A percentile compares a stretch with the other conserved stretches of the same genome.
These are phyloP conservation scores for Peromyscus eremicus DNA, from an alignment of 2,797 vertebrate species.

Conservation along the genomic window DNA sequence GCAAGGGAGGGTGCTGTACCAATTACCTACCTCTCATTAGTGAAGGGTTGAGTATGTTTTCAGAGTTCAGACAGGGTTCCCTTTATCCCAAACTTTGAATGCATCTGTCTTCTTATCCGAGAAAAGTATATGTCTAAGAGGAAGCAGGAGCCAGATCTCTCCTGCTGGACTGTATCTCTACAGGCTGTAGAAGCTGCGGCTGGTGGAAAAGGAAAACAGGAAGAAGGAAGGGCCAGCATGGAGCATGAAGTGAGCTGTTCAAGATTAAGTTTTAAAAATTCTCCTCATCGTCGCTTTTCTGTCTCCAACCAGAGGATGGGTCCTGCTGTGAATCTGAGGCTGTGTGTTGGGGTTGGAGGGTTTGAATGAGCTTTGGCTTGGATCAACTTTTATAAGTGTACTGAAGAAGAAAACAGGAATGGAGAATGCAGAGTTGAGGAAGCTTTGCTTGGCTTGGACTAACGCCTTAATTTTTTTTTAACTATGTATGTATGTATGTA, in stretches of 20 bases:
- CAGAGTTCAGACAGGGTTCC: slow-evolving; percentile 35
- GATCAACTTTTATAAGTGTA: not conserved
- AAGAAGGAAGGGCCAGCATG: not conserved
- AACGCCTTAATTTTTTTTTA: not conserved
- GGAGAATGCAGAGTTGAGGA: not conserved
- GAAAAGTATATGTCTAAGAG: slow-evolving; percentile 34
- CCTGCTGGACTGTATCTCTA: not conserved
- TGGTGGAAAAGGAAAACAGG: not conserved
- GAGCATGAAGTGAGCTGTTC: not conserved
- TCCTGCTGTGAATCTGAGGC: not conserved
- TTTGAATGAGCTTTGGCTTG: not conserved
- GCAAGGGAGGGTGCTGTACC: not conserved
- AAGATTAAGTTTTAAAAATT: not conserved
- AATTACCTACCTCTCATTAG: slow-evolving; percentile 8
- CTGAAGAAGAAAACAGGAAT: not conserved
- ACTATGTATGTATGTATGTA: not conserved
- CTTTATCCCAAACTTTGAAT: not conserved
- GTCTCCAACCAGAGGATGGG: not conserved
- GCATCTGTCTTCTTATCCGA: slow-evolving; percentile 16
- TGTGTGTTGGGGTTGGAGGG: not conserved
- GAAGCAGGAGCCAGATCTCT: not conserved
- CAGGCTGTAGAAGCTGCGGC: not conserved
- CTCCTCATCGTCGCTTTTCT: not conserved
- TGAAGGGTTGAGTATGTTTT: not conserved
- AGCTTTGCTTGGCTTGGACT: not conserved